Conservation (phyloP, 1,140 invertebrate genomes). For the Asobara japonica region DNA sequence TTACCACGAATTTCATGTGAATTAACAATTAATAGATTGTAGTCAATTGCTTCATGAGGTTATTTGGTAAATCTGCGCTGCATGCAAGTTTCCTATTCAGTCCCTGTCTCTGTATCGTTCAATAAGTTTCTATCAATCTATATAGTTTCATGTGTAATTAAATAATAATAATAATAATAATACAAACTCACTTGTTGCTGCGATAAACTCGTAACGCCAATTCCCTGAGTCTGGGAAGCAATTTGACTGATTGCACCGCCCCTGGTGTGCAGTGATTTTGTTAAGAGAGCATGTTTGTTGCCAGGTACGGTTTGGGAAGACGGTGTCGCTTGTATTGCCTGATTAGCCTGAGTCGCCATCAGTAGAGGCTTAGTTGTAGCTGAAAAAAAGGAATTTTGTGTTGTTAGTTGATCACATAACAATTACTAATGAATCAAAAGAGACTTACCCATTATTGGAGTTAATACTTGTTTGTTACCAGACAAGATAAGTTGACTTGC, state of each 20-base stretch:
- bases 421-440: slow-evolving; percentile 21
- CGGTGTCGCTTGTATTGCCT: slow-evolving; percentile 43
- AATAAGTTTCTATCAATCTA: no score
- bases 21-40: no score
- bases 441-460: slow-evolving; percentile 71
- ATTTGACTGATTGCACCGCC: slow-evolving; percentile 56
- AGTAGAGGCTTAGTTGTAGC: slow-evolving; percentile 63
- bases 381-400: slow-evolving; percentile 22
- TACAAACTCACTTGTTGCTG: slow-evolving; percentile 58
- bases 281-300: slow-evolving; percentile 63
- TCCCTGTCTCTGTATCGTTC: no score
- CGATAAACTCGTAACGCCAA: slow-evolving; percentile 59
- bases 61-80: no score
- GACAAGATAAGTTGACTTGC: slow-evolving; percentile 69
- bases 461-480: slow-evolving; percentile 70
- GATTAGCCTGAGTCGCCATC: slow-evolving; percentile 56
- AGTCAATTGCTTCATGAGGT: no score
- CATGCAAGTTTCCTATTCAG: no score
- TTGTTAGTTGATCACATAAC: background rate
- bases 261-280: slow-evolving; percentile 62
- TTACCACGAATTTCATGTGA: no score
- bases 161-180: background rate
- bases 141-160: background rate
- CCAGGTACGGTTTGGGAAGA: slow-evolving; percentile 61
- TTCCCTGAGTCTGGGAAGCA: slow-evolving; percentile 58